These are phyloP conservation scores for Perognathus longimembris DNA, from an alignment of 2,113 vertebrate genomes.

Conservation along the genomic window DNA sequence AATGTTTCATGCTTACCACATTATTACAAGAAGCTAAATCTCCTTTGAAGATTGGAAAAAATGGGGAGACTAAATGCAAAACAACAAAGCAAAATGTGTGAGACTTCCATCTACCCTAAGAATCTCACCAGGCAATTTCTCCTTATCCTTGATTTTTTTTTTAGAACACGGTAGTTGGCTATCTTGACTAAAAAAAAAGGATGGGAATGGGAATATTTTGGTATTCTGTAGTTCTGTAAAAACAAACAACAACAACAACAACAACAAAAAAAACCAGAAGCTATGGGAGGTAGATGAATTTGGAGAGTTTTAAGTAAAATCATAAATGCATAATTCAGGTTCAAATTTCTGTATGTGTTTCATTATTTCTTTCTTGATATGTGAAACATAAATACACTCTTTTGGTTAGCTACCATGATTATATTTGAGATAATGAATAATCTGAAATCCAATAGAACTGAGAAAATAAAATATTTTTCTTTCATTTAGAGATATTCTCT, in stretches of 20 bases:
- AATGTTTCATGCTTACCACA: background rate
- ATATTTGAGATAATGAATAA: background rate
- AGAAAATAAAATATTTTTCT: background rate
- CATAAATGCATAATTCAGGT: background rate
- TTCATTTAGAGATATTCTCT: background rate
- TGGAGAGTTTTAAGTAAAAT: background rate
- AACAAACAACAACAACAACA: too few relatives aligned
- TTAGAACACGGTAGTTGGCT: background rate
- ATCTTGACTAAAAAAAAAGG: accelerated
- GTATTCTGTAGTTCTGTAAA: background rate
- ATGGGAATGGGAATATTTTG: background rate
- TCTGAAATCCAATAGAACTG: background rate
- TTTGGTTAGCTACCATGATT: background rate
- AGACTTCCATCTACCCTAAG: background rate
- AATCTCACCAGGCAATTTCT: background rate
- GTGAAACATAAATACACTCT: background rate
- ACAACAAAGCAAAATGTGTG: background rate
- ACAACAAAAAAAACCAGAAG: background rate
- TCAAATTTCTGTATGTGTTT: conserved; percentile 15
- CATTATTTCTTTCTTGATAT: conserved; percentile 18
- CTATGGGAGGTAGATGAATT: background rate
- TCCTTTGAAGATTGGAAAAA: background rate
- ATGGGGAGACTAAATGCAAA: background rate
- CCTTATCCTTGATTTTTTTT: background rate
- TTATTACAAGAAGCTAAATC: background rate